Evolutionary conservation across 2,888 invertebrate genomes (phyloP), one percentile per base, ranked within the genome.

Genomic region (Chaitophorus viminalis): DNA sequence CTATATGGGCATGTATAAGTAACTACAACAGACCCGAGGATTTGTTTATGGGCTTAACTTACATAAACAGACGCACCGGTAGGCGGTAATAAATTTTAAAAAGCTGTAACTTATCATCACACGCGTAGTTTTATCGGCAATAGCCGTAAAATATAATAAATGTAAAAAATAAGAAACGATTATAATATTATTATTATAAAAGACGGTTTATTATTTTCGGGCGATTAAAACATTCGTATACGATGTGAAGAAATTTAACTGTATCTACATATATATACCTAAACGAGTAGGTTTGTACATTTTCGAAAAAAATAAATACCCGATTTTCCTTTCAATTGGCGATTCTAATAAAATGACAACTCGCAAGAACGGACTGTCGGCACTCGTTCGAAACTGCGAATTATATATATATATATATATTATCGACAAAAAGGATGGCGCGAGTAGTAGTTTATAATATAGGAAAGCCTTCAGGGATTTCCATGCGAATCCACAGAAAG

Each of bases 21-120:
- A 29, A 65, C 46, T 46, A 46, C 29, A 68, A 81, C 29, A 70
- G 52, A 14, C 31, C 8, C 25, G 52, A 52, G 14, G 25, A 68
- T 33, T 72, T 82, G 82, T 74, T 83, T 74, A 83, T 54, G 29
- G 54, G 54, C 74, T 36, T 54, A 60, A 54, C n/a, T 65, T 70
- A 14, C 60, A 83, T 36, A 75, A 83, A 83, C 3, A 39, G 60
- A 29, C n/a, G n/a, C 82, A 54, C 33, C 54, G 11, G 82, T 82
- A 74, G 18, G 52, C 33, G 5, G 72, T 82, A 74, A 74, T 82
- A 74, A 54, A 74, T 82, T 72, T 18, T 25, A 72, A 39, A 70
- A 82, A n/a, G 36, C 29, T 29, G 39, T 83, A 52, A 83, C 60
- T 52, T 52, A 72, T 72, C 72, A 72, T 33, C 72, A 33, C 33